Conservation (phyloP, 2,888 invertebrate genomes). For the Busseola fusca region DNA sequence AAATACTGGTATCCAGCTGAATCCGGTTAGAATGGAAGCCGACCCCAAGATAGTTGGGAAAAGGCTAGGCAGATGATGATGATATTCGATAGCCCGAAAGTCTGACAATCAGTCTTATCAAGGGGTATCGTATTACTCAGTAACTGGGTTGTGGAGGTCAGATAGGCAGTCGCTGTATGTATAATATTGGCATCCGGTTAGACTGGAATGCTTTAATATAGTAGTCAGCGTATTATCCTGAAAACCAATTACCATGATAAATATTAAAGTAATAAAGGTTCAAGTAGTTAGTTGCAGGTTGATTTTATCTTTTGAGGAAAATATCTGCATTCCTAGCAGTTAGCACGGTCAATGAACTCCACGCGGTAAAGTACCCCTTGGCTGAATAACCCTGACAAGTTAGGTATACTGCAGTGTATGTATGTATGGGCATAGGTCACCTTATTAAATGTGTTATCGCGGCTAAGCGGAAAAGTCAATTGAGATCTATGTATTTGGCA, state of each 20-base stretch:
- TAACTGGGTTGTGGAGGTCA: too few species aligned
- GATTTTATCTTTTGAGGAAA: slow-evolving; percentile 31
- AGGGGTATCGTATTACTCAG: too few species aligned
- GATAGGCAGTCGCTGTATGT: too few species aligned
- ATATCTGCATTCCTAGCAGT: slow-evolving; percentile 25
- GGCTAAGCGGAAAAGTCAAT: slow-evolving; percentile 20
- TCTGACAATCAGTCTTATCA: too few species aligned
- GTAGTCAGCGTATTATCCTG: too few species aligned
- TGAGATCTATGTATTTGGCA: background rate
- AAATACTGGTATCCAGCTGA: too few species aligned
- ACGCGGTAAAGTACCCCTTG: slow-evolving; percentile 20
- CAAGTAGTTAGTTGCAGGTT: background rate
- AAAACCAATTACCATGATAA: background rate
- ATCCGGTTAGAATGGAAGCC: too few species aligned
- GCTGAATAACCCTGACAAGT: slow-evolving; percentile 7
- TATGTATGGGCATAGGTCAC: background rate
- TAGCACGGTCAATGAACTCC: slow-evolving; percentile 26
- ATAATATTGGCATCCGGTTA: too few species aligned
- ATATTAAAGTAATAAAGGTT: background rate
- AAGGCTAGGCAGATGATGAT: too few species aligned
- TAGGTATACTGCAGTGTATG: background rate
- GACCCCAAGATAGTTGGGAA: too few species aligned
- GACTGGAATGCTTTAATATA: too few species aligned
- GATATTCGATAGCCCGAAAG: too few species aligned
- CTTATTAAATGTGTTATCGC: background rate